Percentiles rank a stretch among this genome's conserved stretches.
Evolutionary conservation across 2,797 vertebrate species (phyloP).

Genomic region (Myripristis jacobus): DNA sequence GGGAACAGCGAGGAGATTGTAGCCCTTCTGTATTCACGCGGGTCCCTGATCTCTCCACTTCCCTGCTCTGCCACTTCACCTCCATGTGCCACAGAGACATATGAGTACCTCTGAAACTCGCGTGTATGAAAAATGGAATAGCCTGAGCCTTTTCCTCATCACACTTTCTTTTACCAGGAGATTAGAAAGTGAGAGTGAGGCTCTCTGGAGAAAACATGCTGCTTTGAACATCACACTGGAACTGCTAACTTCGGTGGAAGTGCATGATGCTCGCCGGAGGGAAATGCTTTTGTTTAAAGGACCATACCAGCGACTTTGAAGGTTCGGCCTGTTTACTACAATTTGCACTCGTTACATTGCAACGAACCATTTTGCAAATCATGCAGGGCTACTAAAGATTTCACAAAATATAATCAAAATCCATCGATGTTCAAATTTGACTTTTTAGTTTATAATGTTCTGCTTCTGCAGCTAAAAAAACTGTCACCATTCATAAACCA

Average conservation of each 20-base stretch:
- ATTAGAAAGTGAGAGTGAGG: constrained; percentile 69
- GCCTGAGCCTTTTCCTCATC: constrained; percentile 62
- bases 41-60: constrained; percentile 25
- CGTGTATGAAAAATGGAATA: constrained; percentile 76
- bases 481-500: too few species aligned
- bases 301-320: too few species aligned
- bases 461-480: too few species aligned
- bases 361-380: too few species aligned
- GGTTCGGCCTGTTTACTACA: too few species aligned
- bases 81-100: constrained; percentile 48
- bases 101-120: constrained; percentile 29
- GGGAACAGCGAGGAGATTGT: neutral
- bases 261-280: constrained; percentile 1
- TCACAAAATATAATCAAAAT: too few species aligned
- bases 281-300: constrained; percentile 29
- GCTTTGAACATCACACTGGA: constrained; percentile 48
- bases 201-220: constrained; percentile 50
- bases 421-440: too few species aligned
- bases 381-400: too few species aligned
- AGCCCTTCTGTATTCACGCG: constrained; percentile 15
- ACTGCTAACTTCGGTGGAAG: constrained; percentile 51
- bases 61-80: constrained; percentile 42
- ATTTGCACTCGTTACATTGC: too few species aligned
- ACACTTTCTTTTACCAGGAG: constrained; percentile 63
- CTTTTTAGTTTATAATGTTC: too few species aligned